A percentile compares a stretch with the other conserved stretches of the same genome.
phyloP scores from a whole-genome alignment of 2,113 vertebrate species.

The Phylloscopus whistleri region DNA sequence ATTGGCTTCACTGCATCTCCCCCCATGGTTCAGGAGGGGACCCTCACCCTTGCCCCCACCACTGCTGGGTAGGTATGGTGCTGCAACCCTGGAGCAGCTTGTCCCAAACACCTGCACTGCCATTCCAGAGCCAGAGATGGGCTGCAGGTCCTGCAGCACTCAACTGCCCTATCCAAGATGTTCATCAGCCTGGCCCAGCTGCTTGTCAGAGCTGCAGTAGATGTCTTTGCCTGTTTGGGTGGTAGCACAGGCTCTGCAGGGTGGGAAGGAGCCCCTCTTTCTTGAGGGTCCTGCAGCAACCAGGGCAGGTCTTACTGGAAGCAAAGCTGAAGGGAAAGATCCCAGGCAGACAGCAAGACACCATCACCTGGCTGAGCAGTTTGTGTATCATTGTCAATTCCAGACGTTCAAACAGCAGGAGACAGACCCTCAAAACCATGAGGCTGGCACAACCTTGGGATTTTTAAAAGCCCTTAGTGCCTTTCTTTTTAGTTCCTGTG shows the following conservation, averaged over 20 bases:
- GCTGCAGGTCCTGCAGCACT: not conserved
- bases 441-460: not conserved
- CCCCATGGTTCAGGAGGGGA: not conserved
- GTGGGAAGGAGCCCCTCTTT: not conserved
- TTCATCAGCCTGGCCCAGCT: fast-evolving
- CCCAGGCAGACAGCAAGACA: not conserved
- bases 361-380: not conserved
- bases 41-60: fast-evolving
- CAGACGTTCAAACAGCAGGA: not conserved
- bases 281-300: not conserved
- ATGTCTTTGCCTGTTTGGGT: not conserved
- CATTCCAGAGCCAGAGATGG: not conserved
- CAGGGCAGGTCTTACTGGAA: not conserved
- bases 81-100: not conserved
- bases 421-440: not conserved
- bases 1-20: not conserved
- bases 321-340: not conserved
- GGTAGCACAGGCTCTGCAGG: not conserved
- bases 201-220: not conserved
- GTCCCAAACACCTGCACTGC: not conserved
- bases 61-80: fast-evolving
- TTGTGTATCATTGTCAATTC: not conserved
- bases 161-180: not conserved
- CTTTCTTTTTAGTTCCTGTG: not conserved
- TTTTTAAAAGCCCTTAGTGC: not conserved